These are phyloP conservation scores for Encarsia formosa DNA, from an alignment of 2,888 invertebrate genomes.

Conservation along the genomic window DNA sequence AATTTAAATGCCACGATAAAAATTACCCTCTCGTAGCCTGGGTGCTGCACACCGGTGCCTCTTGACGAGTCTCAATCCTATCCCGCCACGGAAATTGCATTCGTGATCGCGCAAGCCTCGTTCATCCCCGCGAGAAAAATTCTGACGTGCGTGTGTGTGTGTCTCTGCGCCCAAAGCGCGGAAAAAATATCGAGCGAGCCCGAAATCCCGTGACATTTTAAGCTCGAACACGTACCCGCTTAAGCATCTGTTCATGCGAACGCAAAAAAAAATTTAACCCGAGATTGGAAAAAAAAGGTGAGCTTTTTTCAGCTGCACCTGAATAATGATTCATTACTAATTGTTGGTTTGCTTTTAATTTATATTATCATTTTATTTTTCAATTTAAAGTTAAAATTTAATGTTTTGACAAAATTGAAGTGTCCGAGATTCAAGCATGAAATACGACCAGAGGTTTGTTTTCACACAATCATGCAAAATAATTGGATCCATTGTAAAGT, in stretches of 20 bases:
- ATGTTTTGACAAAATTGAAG: no score
- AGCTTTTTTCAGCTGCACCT: no score
- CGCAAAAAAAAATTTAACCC: conserved; percentile 10
- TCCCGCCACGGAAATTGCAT: conserved; percentile 26
- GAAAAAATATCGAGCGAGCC: not conserved
- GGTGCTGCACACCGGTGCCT: not conserved
- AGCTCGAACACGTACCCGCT: conserved; percentile 4
- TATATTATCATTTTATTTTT: no score
- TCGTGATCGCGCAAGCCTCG: conserved; percentile 16
- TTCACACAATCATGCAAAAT: no score
- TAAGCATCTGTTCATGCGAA: not conserved
- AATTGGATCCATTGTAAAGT: no score
- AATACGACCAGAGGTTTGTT: no score
- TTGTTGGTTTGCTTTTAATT: no score
- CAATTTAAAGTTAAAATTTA: no score
- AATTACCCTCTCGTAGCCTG: conserved; percentile 8
- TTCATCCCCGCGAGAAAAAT: conserved; percentile 3
- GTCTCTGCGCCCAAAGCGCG: not conserved
- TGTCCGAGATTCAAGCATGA: no score
- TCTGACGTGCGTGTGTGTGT: not conserved
- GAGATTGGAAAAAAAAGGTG: not conserved
- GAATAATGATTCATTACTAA: no score
- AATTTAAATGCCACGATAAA: conserved; percentile 27
- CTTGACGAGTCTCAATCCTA: conserved; percentile 12
- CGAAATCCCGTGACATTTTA: conserved; percentile 2